Evolutionary conservation across 1,140 invertebrate genomes (phyloP).

Genomic region (Cotesia glomerata): DNA sequence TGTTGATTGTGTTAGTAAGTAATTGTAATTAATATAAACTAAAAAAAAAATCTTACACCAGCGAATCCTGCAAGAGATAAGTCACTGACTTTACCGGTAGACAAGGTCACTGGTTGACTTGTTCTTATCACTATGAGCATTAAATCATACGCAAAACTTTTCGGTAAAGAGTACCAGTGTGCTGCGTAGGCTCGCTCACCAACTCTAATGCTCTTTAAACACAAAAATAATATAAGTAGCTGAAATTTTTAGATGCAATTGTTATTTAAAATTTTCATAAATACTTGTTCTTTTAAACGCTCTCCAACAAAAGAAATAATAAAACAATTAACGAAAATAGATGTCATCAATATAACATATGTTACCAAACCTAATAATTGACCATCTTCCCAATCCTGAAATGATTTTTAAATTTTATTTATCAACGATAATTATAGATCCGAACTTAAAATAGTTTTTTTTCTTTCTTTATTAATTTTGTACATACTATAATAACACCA

Average conservation of each 20-base stretch:
- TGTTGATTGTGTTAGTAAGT: background rate
- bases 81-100: conserved; percentile 46
- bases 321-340: conserved; percentile 33
- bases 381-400: conserved; percentile 50
- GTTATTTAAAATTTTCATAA: background rate
- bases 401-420: conserved; percentile 12
- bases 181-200: conserved; percentile 40
- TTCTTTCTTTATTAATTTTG: conserved; percentile 7
- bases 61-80: conserved; percentile 47
- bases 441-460: background rate
- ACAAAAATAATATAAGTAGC: background rate
- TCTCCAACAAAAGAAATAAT: conserved; percentile 47
- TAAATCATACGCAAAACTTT: conserved; percentile 34
- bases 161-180: conserved; percentile 45
- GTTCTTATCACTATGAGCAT: conserved; percentile 44
- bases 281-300: conserved; percentile 49
- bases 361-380: conserved; percentile 44
- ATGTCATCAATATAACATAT: conserved; percentile 41
- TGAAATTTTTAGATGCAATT: background rate
- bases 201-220: conserved; percentile 40
- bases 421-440: background rate
- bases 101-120: conserved; percentile 37
- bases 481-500: conserved; percentile 48
- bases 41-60: conserved; percentile 36
- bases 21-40: background rate